Evolutionary conservation across 2,113 vertebrate species (phyloP).

Genomic region (Sigmodon hispidus): DNA sequence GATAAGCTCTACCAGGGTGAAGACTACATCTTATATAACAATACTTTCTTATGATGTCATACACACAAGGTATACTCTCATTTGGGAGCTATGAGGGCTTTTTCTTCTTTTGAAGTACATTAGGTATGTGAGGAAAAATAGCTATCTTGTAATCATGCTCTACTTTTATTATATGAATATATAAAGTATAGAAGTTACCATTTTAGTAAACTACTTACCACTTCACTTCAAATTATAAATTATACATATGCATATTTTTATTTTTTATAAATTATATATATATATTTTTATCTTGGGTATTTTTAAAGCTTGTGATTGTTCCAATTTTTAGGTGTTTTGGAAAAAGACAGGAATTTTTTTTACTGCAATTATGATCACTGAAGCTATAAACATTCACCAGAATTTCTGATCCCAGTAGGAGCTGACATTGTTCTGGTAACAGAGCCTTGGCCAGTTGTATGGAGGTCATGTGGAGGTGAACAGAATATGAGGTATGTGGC

Average conservation of each 20-base stretch:
- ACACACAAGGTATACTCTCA: not conserved
- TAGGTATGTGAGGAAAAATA: not conserved
- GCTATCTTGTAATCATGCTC: not conserved
- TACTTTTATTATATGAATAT: not conserved
- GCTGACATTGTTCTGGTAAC: constrained; percentile 58
- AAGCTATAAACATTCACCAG: constrained; percentile 63
- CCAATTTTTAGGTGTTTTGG: constrained; percentile 1
- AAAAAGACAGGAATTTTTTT: constrained; percentile 57
- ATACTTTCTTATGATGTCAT: not conserved
- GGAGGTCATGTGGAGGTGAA: constrained; percentile 78
- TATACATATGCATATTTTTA: not conserved
- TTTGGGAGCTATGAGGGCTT: not conserved
- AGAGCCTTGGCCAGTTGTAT: constrained; percentile 70
- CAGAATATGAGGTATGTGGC: constrained; percentile 76
- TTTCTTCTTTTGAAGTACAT: not conserved
- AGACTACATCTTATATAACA: not conserved
- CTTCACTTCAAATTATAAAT: constrained; percentile 29
- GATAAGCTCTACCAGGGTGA: not conserved
- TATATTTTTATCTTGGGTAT: not conserved
- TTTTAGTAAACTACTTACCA: not conserved
- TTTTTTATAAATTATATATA: not conserved
- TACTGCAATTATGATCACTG: constrained; percentile 58
- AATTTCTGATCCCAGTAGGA: constrained; percentile 58
- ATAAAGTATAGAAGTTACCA: constrained; percentile 23
- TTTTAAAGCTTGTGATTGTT: constrained; percentile 51